A percentile compares a stretch with the other conserved stretches of the same genome.
These are phyloP conservation scores for Pantherophis guttatus DNA, from an alignment of 2,113 vertebrate genomes.

Conservation along the genomic window DNA sequence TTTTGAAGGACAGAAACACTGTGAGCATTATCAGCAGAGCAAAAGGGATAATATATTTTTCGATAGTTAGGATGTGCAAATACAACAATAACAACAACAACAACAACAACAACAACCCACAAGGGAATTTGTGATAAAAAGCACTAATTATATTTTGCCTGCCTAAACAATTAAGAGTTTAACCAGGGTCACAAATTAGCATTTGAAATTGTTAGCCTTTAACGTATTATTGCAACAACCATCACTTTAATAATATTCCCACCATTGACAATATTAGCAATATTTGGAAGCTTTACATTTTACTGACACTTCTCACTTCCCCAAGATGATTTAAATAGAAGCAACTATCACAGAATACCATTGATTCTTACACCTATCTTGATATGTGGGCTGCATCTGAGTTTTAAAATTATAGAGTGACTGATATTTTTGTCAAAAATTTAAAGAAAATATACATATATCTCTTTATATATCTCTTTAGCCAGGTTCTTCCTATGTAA, in stretches of 20 bases:
- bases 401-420: not conserved
- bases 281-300: constrained; percentile 2
- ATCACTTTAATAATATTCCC: constrained; percentile 24
- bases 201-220: not conserved
- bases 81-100: no score
- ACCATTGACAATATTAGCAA: constrained; percentile 7
- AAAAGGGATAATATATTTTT: not conserved
- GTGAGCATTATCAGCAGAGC: not conserved
- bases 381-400: not conserved
- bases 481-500: no score
- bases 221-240: not conserved
- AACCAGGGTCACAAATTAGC: not conserved
- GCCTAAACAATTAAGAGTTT: constrained; percentile 10
- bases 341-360: constrained; percentile 4
- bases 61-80: not conserved
- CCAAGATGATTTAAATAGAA: constrained; percentile 29
- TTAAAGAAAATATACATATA: not conserved
- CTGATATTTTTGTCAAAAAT: not conserved
- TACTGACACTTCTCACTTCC: constrained; percentile 11
- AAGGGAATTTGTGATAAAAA: not conserved
- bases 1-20: not conserved
- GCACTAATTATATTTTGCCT: not conserved
- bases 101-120: no score
- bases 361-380: constrained; percentile 2
- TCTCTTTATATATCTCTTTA: no score